Evolutionary conservation across 1,140 invertebrate genomes (phyloP), one percentile per base, ranked within the genome.

Genomic region (Pachyrhynchus sulphureomaculatus): DNA sequence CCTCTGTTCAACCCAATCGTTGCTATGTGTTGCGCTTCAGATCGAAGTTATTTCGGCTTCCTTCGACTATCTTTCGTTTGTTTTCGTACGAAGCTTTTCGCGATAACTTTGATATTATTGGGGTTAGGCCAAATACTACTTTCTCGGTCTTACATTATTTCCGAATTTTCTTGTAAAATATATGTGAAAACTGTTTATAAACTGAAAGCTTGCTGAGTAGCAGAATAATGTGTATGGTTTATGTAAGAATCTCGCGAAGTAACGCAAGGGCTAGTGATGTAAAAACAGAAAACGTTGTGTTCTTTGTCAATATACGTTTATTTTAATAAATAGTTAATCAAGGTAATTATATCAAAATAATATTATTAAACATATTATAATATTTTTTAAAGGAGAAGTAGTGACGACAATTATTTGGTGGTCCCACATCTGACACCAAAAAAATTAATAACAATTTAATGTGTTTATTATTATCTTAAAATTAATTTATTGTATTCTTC

Each of bases 11-110:
- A 18, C 5, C 17, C 17, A 44, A 44, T 44, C 41, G 41, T 44
- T 44, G 41, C 41, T 44, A 44, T 44, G 41, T 44, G 41, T 44
- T 44, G 41, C 41, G 41, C 41, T 44, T 20, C 41, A 21, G 18
- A 44, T 44, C 41, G 41, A 44, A 44, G 41, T 20, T 18, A 1
- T 44, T n/a, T 44, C 41, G 41, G 41, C 9, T 9, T 20, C n/a
- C 6, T 24, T 44, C 41, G 41, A 8, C 18, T 4, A n/a, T 4
- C 41, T 18, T 20, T 44, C 41, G 41, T 44, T 10, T 4, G 17
- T 21, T 18, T 44, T 20, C 41, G 41, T 18, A n/a, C 10, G 20
- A 44, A 18, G 41, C 41, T 44, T 20, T n/a, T 44, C 18, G 41
- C 41, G 41, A 44, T 18, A 44, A 44, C 41, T 29, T 44, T 44